Base-by-base conservation (phyloP, 1,140 invertebrate genomes). In the Monomorium pharaonis region DNA sequence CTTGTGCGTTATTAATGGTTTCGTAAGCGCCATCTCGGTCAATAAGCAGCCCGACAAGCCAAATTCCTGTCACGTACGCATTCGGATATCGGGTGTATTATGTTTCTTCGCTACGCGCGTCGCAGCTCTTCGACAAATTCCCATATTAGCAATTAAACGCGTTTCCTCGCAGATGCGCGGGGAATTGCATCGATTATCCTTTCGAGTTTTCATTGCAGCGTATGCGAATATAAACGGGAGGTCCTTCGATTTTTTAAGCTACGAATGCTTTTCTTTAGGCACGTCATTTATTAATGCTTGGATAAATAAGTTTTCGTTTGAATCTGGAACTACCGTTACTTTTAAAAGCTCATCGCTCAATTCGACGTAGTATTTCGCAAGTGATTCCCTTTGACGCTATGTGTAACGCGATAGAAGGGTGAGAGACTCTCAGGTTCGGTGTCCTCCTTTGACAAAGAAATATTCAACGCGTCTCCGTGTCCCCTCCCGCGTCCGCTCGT, bases 1-100 rank as follows among this genome's bases (percentile, higher is more conserved):
- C 44, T 84, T 33, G 74, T 21, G 47, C 67, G 74, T 84, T 84
- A 84, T 84, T 84, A 84, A 84, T 84, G 83, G 58, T 63, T 69
- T 42, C 74, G 74, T 37, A 78, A 84, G 56, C 70, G 70, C 72
- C 56, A 42, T 62, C 21, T 44, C 24, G 44, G 78, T 47, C 78
- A 74, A 72, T 83, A 74, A 83, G 67, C 24, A 83, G 37, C 47
- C n/a, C 70, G 44, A 58, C 37, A 75, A 33, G 70, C 37, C 37
- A 33, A 84, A 77, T 78, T 84, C 83, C 56, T 21, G 70, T 60
- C 74, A 84, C 81, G 74, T 62, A 54, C 21, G n/a, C 80, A 21
- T 42, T 9, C 21, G 51, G 56, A n/a, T 7, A n/a, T 54, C 5
- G 27, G 30, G 51, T 33, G 42, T 47, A 74, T 83, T 60, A 47